Evolutionary conservation across 2,888 invertebrate species (phyloP).

Genomic region (Malachius bipustulatus): DNA sequence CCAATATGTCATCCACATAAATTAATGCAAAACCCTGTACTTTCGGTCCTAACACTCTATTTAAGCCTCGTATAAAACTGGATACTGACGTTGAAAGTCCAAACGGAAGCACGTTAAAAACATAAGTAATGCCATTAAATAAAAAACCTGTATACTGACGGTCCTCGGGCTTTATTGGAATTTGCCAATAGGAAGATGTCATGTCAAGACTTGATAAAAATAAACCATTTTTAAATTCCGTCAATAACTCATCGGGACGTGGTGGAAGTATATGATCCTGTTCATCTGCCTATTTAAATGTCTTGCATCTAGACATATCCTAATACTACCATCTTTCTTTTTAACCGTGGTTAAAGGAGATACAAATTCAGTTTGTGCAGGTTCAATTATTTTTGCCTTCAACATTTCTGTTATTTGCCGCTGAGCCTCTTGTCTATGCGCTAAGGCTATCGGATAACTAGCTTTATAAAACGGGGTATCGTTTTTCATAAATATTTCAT

Average conservation of each 20-base stretch:
- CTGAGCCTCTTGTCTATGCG: constrained; percentile 3
- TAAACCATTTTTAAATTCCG: constrained; percentile 5
- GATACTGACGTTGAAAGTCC: constrained; percentile 8
- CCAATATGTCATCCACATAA: constrained; percentile 10
- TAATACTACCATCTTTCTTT: constrained; percentile 4
- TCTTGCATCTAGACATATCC: constrained; percentile 5
- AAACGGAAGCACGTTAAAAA: constrained; percentile 8
- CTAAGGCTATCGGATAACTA: constrained; percentile 2
- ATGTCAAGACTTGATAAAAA: constrained; percentile 5
- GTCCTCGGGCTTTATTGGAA: constrained; percentile 5
- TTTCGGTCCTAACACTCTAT: constrained; percentile 7
- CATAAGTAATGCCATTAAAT: constrained; percentile 4
- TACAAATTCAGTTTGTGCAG: constrained; percentile 4
- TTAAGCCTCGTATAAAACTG: constrained; percentile 8
- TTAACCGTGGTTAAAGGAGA: constrained; percentile 4
- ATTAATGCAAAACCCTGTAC: constrained; percentile 2
- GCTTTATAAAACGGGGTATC: not conserved
- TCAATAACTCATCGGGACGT: constrained; percentile 2
- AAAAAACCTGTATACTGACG: constrained; percentile 6
- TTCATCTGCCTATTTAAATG: constrained; percentile 2
- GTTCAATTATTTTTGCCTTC: not conserved
- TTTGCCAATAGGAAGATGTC: constrained; percentile 9
- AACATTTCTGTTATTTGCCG: constrained; percentile 5
- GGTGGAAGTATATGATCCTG: constrained; percentile 4
- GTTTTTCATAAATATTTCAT: not conserved